phyloP scores from a whole-genome alignment of 2,113 vertebrate species.

The Rallus limicola region DNA sequence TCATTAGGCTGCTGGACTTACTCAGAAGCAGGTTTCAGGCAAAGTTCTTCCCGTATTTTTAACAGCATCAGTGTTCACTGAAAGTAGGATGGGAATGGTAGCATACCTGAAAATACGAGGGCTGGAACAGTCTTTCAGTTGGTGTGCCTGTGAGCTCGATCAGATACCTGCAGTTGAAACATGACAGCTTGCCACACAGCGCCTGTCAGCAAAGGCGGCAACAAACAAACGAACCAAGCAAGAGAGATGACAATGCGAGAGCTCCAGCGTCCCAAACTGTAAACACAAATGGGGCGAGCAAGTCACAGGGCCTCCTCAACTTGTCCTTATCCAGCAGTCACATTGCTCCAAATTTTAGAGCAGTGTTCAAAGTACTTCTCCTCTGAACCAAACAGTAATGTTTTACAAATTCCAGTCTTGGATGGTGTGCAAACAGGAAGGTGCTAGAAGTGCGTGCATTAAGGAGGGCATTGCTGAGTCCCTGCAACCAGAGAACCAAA shows the following conservation, averaged over 20 bases:
- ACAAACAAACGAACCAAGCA: background rate
- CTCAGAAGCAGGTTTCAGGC: background rate
- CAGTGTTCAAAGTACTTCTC: background rate
- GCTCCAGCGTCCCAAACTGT: background rate
- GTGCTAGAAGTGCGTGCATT: constrained; percentile 2
- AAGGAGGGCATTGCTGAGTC: constrained; percentile 45
- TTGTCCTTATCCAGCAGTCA: constrained; percentile 14
- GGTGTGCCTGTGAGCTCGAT: background rate
- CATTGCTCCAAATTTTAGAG: background rate
- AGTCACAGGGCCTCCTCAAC: constrained; percentile 2
- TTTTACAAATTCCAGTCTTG: constrained; percentile 16
- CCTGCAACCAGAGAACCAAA: constrained; percentile 55
- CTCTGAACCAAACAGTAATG: background rate
- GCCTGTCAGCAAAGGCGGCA: background rate
- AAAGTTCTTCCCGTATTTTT: background rate
- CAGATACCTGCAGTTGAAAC: background rate
- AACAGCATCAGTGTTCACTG: background rate
- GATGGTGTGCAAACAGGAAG: constrained; percentile 46
- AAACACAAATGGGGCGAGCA: background rate
- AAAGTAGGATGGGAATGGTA: background rate
- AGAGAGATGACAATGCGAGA: background rate
- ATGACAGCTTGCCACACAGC: background rate
- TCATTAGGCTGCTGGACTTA: background rate
- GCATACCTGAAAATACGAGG: background rate
- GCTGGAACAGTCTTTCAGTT: background rate